Conservation (phyloP, 2,797 vertebrate genomes). For the Nannoperca australis region DNA sequence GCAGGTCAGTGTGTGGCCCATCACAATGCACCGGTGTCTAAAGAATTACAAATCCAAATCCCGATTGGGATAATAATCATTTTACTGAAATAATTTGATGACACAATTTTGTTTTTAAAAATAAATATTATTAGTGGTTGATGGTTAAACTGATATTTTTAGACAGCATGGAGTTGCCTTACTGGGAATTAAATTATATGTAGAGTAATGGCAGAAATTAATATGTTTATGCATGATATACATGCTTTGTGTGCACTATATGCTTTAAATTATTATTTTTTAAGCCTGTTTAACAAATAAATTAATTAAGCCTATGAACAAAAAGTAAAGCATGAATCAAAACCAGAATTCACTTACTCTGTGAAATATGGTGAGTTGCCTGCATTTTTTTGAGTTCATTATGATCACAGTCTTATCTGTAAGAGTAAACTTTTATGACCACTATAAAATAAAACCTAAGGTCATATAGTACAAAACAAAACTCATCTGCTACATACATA, state of each 20-base stretch:
- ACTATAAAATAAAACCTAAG: constrained; percentile 24
- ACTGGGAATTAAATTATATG: background rate
- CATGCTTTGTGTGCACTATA: background rate
- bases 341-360: background rate
- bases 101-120: background rate
- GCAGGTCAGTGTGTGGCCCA: constrained; percentile 84
- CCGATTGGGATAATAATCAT: background rate
- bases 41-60: background rate
- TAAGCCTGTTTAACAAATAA: background rate
- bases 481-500: background rate
- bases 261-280: background rate
- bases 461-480: constrained; percentile 15
- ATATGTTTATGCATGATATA: background rate
- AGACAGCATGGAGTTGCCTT: background rate
- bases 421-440: constrained; percentile 25
- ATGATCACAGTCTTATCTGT: constrained; percentile 27
- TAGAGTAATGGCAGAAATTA: background rate
- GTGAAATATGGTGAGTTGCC: constrained; percentile 9
- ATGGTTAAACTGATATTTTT: background rate
- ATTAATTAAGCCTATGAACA: background rate
- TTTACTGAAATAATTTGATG: background rate
- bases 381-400: constrained; percentile 28
- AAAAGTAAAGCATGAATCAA: background rate
- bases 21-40: background rate
- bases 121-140: background rate